phyloP scores from a whole-genome alignment of 2,888 invertebrate species.

The Leucophora obtusa region DNA sequence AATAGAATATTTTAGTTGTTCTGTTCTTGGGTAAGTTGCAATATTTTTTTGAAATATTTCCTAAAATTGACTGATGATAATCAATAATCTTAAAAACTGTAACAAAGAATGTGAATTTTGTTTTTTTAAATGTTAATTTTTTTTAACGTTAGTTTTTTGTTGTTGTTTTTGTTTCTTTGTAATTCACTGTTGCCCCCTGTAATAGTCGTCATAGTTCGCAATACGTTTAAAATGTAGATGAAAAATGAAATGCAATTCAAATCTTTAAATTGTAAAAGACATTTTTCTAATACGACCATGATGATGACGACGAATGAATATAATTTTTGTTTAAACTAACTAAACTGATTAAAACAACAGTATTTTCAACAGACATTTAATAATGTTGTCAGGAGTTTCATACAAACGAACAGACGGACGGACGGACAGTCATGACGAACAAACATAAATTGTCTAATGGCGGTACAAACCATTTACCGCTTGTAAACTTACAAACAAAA shows the following conservation, averaged over 20 bases:
- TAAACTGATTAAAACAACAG: neutral
- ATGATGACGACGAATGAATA: neutral
- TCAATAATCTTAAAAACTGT: too few species aligned
- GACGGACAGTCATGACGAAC: too few species aligned
- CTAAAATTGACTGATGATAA: too few species aligned
- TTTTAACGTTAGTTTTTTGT: too few species aligned
- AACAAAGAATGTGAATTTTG: too few species aligned
- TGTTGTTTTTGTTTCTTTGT: too few species aligned
- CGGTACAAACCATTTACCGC: slow-evolving; percentile 41
- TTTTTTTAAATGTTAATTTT: too few species aligned
- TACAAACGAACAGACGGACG: neutral
- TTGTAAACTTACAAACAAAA: neutral
- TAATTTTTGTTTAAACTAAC: neutral
- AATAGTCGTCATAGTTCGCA: too few species aligned
- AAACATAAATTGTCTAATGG: slow-evolving; percentile 26
- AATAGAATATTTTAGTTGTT: too few species aligned
- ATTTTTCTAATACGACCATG: slow-evolving; percentile 34
- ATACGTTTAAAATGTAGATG: neutral
- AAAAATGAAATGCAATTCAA: slow-evolving; percentile 5
- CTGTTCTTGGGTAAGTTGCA: too few species aligned
- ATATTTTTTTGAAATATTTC: too few species aligned
- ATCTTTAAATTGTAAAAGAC: slow-evolving; percentile 14
- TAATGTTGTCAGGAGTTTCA: slow-evolving; percentile 35
- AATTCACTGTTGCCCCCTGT: too few species aligned
- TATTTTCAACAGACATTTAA: slow-evolving; percentile 21